Conservation (phyloP, 30 jellyfish, hydroid and myxozoan species). For the Aurelia coerulea region DNA sequence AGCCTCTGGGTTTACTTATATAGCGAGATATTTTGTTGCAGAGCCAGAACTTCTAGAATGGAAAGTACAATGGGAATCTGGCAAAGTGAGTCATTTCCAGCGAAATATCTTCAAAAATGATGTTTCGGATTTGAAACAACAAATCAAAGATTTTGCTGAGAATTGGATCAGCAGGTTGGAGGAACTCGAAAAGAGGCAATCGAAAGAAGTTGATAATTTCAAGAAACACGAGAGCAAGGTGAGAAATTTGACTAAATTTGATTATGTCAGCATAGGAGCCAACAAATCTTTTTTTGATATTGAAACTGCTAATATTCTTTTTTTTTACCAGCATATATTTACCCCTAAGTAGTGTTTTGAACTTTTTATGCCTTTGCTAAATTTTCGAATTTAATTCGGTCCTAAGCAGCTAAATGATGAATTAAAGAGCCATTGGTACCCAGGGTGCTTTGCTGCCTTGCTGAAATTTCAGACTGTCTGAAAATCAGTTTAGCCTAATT, state of each 20-base stretch:
- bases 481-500: too few relatives aligned
- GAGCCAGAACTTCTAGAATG: constrained; percentile 48
- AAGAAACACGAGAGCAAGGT: constrained; percentile 68
- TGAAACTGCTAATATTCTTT: too few relatives aligned
- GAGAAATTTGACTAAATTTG: background rate
- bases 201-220: constrained; percentile 63
- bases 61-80: constrained; percentile 79
- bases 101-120: constrained; percentile 76
- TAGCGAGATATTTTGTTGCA: background rate
- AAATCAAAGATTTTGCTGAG: constrained; percentile 81
- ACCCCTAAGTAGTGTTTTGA: too few relatives aligned
- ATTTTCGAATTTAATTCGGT: too few relatives aligned
- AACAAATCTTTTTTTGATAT: too few relatives aligned
- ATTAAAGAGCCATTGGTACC: too few relatives aligned
- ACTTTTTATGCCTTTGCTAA: too few relatives aligned
- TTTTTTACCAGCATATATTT: too few relatives aligned
- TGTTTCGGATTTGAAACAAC: constrained; percentile 67
- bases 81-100: constrained; percentile 83
- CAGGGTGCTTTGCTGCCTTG: too few relatives aligned
- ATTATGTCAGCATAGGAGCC: background rate
- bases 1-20: too few relatives aligned
- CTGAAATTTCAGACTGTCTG: too few relatives aligned
- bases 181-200: constrained; percentile 78
- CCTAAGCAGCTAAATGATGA: too few relatives aligned
- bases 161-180: constrained; percentile 81